phyloP scores from a whole-genome alignment of 1,140 invertebrate genomes.

The Lerema accius region DNA sequence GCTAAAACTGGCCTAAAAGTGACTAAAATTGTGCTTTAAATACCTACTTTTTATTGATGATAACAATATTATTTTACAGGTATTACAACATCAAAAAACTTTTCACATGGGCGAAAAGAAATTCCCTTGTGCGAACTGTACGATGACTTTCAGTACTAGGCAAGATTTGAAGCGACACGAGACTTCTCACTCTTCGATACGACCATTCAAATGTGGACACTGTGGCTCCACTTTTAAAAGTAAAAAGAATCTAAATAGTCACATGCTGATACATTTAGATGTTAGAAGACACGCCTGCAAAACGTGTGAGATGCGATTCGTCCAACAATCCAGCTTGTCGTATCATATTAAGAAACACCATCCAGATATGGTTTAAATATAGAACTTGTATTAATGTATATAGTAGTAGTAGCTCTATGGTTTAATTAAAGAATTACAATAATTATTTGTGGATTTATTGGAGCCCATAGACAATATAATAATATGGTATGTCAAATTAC shows the following conservation, averaged over 20 bases:
- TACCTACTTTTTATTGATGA: too few relatives aligned
- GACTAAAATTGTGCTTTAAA: too few relatives aligned
- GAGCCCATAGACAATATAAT: too few relatives aligned
- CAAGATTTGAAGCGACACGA: constrained; percentile 74
- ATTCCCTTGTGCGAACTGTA: constrained; percentile 64
- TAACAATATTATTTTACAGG: constrained; percentile 31
- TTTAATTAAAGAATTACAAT: too few relatives aligned
- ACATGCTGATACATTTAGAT: constrained; percentile 41
- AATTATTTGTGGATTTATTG: too few relatives aligned
- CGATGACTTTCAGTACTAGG: constrained; percentile 57
- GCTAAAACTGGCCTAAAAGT: too few relatives aligned
- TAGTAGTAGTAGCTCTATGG: too few relatives aligned
- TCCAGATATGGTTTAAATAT: constrained; percentile 25
- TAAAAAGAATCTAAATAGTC: constrained; percentile 41
- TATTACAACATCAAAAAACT: constrained; percentile 47
- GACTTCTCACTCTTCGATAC: constrained; percentile 79
- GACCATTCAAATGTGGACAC: constrained; percentile 74
- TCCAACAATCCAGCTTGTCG: constrained; percentile 49
- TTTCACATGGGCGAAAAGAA: constrained; percentile 61
- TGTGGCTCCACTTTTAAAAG: constrained; percentile 44
- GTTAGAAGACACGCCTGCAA: constrained; percentile 53
- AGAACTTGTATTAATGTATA: not conserved
- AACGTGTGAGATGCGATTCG: constrained; percentile 76
- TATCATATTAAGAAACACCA: constrained; percentile 50
- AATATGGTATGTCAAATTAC: too few relatives aligned